Percentiles rank a stretch among this genome's conserved stretches.
Evolutionary conservation across 2,888 invertebrate genomes (phyloP).

Genomic region (Halictus ligatus): DNA sequence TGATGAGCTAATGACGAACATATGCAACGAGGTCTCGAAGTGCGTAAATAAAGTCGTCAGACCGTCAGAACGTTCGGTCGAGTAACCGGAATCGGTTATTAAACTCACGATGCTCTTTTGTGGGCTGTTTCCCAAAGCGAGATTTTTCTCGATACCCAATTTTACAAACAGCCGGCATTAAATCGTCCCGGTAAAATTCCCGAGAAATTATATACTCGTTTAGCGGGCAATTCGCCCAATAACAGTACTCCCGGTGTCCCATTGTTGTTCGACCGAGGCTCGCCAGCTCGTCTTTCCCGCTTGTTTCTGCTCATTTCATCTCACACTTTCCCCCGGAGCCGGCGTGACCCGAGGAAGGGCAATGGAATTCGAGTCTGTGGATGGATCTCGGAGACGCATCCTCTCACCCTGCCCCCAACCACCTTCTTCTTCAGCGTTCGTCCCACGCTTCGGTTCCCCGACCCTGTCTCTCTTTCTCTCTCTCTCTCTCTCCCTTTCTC

Average conservation of each 20-base stretch:
- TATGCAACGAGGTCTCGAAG: conserved; percentile 56
- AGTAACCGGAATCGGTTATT: conserved; percentile 21
- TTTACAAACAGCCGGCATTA: background rate
- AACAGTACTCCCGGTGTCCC: conserved; percentile 54
- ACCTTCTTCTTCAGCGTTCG: conserved; percentile 54
- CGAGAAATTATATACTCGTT: conserved; percentile 3
- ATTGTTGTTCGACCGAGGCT: conserved; percentile 62
- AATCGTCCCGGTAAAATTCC: background rate
- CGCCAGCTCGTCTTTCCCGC: conserved; percentile 60
- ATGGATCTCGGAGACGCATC: conserved; percentile 68
- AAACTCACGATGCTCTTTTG: background rate
- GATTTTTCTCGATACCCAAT: background rate
- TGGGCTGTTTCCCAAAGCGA: background rate
- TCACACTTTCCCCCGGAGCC: conserved; percentile 64
- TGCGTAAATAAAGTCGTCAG: conserved; percentile 54
- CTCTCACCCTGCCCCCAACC: conserved; percentile 53
- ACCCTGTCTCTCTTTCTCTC: conserved; percentile 13
- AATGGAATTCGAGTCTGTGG: conserved; percentile 72
- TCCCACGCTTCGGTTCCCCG: conserved; percentile 57
- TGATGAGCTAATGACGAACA: conserved; percentile 71
- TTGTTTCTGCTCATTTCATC: conserved; percentile 66
- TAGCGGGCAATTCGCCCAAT: conserved; percentile 45
- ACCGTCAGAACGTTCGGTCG: conserved; percentile 12
- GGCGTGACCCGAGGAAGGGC: conserved; percentile 62
- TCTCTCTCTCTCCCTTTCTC: conserved; percentile 23